Base-by-base conservation (phyloP, 2,888 invertebrate species). In the Netelia inedita region DNA sequence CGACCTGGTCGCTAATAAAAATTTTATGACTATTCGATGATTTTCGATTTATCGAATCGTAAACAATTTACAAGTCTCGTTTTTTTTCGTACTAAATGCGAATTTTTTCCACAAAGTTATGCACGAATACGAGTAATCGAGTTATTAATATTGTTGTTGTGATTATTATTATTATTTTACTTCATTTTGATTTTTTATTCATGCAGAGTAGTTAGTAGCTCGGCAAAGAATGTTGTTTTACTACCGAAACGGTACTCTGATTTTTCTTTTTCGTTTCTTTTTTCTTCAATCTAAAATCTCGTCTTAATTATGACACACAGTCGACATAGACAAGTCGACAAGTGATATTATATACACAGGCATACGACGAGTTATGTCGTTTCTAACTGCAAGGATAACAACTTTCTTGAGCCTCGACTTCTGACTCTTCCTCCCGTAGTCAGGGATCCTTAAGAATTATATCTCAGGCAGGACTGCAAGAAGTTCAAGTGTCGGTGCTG, bases 341-440 rank as follows among this genome's bases (percentile, higher is more conserved):
- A 63, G 61, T 63, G 71, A 53, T 11, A 11, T 71, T 82, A 46
- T 71, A 35, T 82, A 16, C 55, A 57, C 35, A 50, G 76, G 28
- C 71, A 41, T 71, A 61, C 68, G 43, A 55, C 76, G 46, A 76
- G 21, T 72, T 71, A 65, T 66, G 63, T 71, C 71, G 82, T 75
- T 71, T 82, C 61, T 69, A 69, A 43, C 65, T 19, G 57, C 76
- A 76, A 74, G 85, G 84, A 83, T 83, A 85, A 75, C 84, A 82
- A 84, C 85, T 86, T 86, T 85, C 85, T 83, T 82, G 81, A 84
- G 72, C 73, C 68, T 71, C 71, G 65, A 71, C 68, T 65, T 72
- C 53, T 50, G 65, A 76, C 82, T 82, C 57, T 28, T 72, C 35
- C 59, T 43, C 72, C 76, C 79, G 50, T 69, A 61, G 21, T 11